Evolutionary conservation across 2,797 vertebrate genomes (phyloP).

Genomic region (Sebastes steindachneri): DNA sequence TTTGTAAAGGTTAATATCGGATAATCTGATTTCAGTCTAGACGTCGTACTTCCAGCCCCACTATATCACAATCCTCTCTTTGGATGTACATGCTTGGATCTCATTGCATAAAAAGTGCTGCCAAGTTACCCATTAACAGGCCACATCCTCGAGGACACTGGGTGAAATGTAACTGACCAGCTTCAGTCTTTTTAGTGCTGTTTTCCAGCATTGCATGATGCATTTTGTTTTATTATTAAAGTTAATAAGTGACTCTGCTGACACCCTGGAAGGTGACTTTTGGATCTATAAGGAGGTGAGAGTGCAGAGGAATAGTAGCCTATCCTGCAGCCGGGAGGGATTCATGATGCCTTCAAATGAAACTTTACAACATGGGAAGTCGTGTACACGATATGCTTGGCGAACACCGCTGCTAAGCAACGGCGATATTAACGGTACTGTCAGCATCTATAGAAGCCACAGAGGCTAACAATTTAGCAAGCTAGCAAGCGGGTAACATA

Average conservation of each 20-base stretch:
- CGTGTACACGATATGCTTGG: too few relatives aligned
- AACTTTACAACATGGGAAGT: too few relatives aligned
- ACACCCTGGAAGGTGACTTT: background rate
- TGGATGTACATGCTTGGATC: background rate
- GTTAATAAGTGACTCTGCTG: conserved; percentile 16
- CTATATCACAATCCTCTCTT: background rate
- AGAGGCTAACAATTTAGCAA: too few relatives aligned
- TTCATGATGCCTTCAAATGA: too few relatives aligned
- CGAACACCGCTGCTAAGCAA: too few relatives aligned
- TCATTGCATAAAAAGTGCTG: background rate
- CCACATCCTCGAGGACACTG: conserved; percentile 44
- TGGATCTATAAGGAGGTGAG: background rate
- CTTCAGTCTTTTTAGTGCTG: background rate
- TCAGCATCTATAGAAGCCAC: too few relatives aligned
- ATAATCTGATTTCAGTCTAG: background rate
- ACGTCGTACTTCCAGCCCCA: background rate
- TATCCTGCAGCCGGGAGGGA: background rate
- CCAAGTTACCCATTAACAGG: conserved; percentile 57
- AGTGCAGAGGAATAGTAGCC: background rate
- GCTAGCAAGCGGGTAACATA: too few relatives aligned
- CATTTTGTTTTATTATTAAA: conserved; percentile 15
- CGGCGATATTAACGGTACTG: too few relatives aligned
- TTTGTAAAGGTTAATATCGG: background rate
- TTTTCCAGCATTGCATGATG: background rate
- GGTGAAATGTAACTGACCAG: conserved; percentile 60